Evolutionary conservation across 1,140 invertebrate species (phyloP).

Genomic region (Mycetomoellerius zeteki): DNA sequence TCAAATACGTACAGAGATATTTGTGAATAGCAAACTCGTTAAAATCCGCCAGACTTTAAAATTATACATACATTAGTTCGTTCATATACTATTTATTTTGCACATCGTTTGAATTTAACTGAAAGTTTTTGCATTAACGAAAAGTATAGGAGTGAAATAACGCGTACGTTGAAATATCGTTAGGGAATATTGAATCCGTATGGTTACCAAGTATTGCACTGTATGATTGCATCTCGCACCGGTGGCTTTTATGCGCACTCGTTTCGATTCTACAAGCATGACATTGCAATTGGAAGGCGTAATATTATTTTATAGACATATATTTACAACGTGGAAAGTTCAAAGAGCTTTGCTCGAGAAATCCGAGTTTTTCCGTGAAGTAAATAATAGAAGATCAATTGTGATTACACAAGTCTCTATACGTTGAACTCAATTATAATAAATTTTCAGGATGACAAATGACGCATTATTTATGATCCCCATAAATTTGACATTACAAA

Average conservation of each 20-base stretch:
- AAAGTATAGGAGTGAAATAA: neutral
- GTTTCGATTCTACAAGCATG: slow-evolving; percentile 1
- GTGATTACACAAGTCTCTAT: neutral
- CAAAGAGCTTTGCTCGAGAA: neutral
- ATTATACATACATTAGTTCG: neutral
- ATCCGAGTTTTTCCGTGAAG: neutral
- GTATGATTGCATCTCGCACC: neutral
- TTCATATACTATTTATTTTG: neutral
- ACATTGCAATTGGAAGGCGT: neutral
- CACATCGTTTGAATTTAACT: neutral
- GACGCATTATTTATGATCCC: no score
- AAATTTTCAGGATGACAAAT: neutral
- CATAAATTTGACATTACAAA: slow-evolving; percentile 15
- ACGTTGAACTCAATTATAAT: neutral
- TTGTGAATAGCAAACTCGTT: neutral
- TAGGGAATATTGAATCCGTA: neutral
- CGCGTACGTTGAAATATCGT: neutral
- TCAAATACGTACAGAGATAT: neutral
- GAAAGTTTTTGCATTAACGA: neutral
- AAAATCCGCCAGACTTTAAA: neutral
- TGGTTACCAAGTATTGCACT: neutral
- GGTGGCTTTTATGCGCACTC: slow-evolving; percentile 29
- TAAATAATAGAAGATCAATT: neutral
- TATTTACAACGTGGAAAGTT: neutral
- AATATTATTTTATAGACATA: slow-evolving; percentile 6